These are phyloP conservation scores for Dryobotodes eremita DNA, from an alignment of 2,888 invertebrate genomes.

Conservation along the genomic window DNA sequence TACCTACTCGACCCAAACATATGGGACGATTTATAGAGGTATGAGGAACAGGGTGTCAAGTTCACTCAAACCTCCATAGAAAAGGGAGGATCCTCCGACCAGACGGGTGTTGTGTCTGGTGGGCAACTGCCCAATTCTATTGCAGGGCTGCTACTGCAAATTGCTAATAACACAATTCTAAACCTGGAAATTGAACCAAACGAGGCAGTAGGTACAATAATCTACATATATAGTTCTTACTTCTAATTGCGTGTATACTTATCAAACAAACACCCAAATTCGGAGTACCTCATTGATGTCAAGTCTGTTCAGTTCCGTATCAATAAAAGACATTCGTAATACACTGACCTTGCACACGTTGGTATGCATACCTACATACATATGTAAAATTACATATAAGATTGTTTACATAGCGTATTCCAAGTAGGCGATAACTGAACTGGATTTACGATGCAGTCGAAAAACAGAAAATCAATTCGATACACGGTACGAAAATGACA, in stretches of 20 bases:
- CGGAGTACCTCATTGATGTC: not conserved
- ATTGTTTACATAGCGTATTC: slow-evolving; percentile 34
- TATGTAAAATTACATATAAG: slow-evolving; percentile 12
- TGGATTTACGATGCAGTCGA: not conserved
- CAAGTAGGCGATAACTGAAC: slow-evolving; percentile 45
- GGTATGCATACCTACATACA: not conserved
- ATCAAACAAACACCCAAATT: slow-evolving; percentile 6
- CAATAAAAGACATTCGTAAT: slow-evolving; percentile 18
- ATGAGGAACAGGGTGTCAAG: too few relatives aligned
- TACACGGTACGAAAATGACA: not conserved
- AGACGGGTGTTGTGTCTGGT: too few relatives aligned
- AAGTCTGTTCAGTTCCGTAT: slow-evolving; percentile 23
- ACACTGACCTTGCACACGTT: slow-evolving; percentile 30
- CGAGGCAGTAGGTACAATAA: too few relatives aligned
- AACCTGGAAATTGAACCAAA: too few relatives aligned
- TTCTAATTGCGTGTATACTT: not conserved
- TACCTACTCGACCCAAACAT: too few relatives aligned
- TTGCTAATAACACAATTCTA: too few relatives aligned
- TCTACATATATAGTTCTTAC: not conserved
- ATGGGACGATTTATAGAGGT: too few relatives aligned
- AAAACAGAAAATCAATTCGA: slow-evolving; percentile 27
- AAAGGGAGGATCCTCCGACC: too few relatives aligned
- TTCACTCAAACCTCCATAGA: too few relatives aligned
- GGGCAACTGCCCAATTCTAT: too few relatives aligned
- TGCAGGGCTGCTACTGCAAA: too few relatives aligned